Evolutionary conservation across 1,140 invertebrate species (phyloP), one percentile per base, ranked within the genome.

Genomic region (Ectropis grisescens): DNA sequence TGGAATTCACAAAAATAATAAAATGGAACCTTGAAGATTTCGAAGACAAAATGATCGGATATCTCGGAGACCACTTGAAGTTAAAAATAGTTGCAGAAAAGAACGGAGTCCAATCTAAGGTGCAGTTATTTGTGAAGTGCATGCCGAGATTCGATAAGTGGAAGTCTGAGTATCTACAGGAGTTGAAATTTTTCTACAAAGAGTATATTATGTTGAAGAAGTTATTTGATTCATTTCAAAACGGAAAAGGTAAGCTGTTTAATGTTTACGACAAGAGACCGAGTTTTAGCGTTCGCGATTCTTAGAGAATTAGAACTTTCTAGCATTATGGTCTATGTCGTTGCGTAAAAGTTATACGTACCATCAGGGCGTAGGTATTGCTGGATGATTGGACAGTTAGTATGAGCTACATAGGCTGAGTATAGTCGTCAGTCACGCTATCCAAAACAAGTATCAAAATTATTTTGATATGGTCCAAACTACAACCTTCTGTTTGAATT

Each of bases 31-130:
- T 59, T 7, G 33, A 46, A 12, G 42, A 61, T 0, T 64, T 65
- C 42, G 45, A 58, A 0, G 47, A 68, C 22, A 41, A 58, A 35
- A 24, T 65, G 7, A 40, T 69, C 9, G 72, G 72, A 10, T 69
- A 69, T 38, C 44, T 75, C 7, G 70, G 68, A 33, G 70, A 78
- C 33, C 68, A 78, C 49, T 41, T 75, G 10, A 65, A 52, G 24
- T 33, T 78, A 15, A 44, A 27, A 15, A 40, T 69, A 13, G 14
- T 44, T 30, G 36, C 57, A 11, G 34, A 55, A 35, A n/a, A 4
- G 0, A 37, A 56, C 11, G 52, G 36, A 29, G 28, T 9, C 7
- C 27, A 24, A 1, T 37, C 19, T 13, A 32, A 54, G 13, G 29
- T 55, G 9, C 45, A 47, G 9, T 51, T 60, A 2, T 78, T 78